Evolutionary conservation across 2,797 vertebrate species (phyloP).

Genomic region (Lithobates pipiens): DNA sequence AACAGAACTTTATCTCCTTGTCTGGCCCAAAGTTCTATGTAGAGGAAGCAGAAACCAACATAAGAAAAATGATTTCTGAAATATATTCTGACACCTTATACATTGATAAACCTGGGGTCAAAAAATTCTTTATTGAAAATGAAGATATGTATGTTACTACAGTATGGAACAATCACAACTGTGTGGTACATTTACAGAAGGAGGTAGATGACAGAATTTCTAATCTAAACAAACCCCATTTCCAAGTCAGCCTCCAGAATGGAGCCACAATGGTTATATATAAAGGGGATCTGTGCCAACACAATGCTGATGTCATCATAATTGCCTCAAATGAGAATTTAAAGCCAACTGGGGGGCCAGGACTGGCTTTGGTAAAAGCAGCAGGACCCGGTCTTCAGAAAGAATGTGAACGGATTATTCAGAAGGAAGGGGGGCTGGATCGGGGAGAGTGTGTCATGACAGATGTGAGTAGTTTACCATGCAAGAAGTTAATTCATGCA

Average conservation of each 20-base stretch:
- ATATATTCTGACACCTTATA: slow-evolving; percentile 69
- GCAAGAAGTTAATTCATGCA: slow-evolving; percentile 80
- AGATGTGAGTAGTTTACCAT: slow-evolving; percentile 75
- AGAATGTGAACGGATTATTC: slow-evolving; percentile 71
- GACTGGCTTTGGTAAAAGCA: slow-evolving; percentile 71
- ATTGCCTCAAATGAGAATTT: slow-evolving; percentile 84
- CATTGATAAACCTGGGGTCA: slow-evolving; percentile 82
- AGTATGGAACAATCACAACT: slow-evolving; percentile 67
- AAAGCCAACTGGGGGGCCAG: slow-evolving; percentile 77
- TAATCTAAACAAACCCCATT: slow-evolving; percentile 34
- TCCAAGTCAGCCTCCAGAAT: slow-evolving; percentile 64
- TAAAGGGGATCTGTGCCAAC: slow-evolving; percentile 75
- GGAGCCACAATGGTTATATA: slow-evolving; percentile 76
- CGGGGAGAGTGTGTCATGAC: slow-evolving; percentile 74
- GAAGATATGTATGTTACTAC: slow-evolving; percentile 63
- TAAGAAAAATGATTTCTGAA: slow-evolving; percentile 64
- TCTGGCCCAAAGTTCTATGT: slow-evolving; percentile 76
- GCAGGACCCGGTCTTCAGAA: slow-evolving; percentile 82
- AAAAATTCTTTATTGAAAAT: slow-evolving; percentile 76
- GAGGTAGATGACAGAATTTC: slow-evolving; percentile 26
- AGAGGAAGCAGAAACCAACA: slow-evolving; percentile 49
- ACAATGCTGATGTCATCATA: slow-evolving; percentile 80
- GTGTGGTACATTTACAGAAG: slow-evolving; percentile 78
- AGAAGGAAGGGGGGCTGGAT: slow-evolving; percentile 56
- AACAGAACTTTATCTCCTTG: slow-evolving; percentile 72